phyloP scores from a whole-genome alignment of 1,140 invertebrate genomes.

The Popillia japonica region DNA sequence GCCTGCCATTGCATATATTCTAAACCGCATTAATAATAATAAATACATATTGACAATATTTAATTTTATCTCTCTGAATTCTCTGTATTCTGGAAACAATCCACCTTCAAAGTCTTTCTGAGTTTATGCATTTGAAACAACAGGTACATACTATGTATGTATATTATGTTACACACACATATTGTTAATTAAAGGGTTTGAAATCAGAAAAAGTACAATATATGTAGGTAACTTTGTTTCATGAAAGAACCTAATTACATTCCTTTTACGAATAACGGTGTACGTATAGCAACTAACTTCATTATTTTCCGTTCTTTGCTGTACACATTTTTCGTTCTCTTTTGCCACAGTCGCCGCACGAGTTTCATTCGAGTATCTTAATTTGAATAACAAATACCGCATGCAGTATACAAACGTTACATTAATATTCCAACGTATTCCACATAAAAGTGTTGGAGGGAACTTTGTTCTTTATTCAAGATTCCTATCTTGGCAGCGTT shows the following conservation, averaged over 20 bases:
- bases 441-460: background rate
- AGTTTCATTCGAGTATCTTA: slow-evolving; percentile 15
- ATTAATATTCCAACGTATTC: background rate
- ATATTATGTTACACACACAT: background rate
- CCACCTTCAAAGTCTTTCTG: too few relatives aligned
- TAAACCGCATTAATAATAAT: too few relatives aligned
- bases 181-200: background rate
- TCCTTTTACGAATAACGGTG: background rate
- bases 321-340: slow-evolving; percentile 9
- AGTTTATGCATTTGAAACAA: background rate
- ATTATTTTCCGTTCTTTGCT: background rate
- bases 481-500: background rate
- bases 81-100: too few relatives aligned
- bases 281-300: background rate
- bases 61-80: too few relatives aligned
- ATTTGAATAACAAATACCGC: slow-evolving; percentile 12
- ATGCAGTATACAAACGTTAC: background rate
- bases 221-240: background rate
- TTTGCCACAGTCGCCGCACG: background rate
- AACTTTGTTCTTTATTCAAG: background rate
- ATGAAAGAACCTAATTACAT: background rate
- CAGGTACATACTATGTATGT: too few relatives aligned
- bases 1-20: too few relatives aligned
- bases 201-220: background rate
- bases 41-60: too few relatives aligned